Base-by-base conservation (phyloP, 35 echinoderm and acorn worm species). In the Ophiothrix spiculata region DNA sequence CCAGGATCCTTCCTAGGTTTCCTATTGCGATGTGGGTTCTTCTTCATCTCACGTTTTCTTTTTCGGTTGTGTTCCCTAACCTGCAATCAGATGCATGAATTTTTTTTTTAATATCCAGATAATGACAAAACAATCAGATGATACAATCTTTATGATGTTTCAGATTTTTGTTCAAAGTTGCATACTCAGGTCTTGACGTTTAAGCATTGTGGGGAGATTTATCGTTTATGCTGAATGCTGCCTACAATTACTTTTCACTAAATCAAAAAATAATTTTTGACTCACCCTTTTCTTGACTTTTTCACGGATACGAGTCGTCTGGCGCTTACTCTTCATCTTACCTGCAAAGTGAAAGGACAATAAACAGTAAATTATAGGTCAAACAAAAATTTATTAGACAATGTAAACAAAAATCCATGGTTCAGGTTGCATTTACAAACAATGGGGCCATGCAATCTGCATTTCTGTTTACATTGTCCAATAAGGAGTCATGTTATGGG, bases 271-370 rank as follows among this genome's bases (percentile, higher is more conserved):
- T 84, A 25, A 0, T 54, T 29, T 35, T 60, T 39, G 63, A 56
- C 38, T 81, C 64, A 93, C 94, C 94, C 93, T 98, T 89, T 89
- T 94, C 69, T 89, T 79, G 32, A 98, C 91, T 80, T 98, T 98
- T 75, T 98, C 93, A 56, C 91, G 92, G 37, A 78, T 89, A 63
- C 84, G 87, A 73, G 86, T 81, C 75, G 92, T 90, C 84, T 93
- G 84, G 21, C 95, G 88, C 92, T 98, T 98, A 79, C 95, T 98
- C 78, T 98, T 98, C 88, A 98, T 88, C 49, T 98, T 98, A 75
- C 95, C 95, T 98, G 77, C 37, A 77, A 63, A 54, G 40, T 33
- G 56, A 84, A 46, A 37, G 73, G 36, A 29, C 77, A 88, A 73
- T 1, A 60, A 83, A 88, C n/a, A n/a, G n/a, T n/a, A n/a, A n/a